Conservation (phyloP, 2,888 invertebrate genomes). For the Dioctria linearis region DNA sequence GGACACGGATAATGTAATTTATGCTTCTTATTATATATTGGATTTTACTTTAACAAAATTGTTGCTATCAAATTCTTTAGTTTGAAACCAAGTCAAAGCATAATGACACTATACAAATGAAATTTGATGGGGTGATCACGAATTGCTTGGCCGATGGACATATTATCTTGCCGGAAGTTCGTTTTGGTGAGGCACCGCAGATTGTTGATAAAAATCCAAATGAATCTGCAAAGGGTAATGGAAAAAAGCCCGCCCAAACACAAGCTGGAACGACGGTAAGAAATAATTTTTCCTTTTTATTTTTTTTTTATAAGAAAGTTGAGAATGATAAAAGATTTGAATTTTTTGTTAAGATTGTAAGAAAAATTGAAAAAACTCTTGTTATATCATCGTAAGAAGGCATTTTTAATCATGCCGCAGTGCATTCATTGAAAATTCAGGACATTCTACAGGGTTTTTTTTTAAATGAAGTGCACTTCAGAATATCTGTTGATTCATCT, state of each 20-base stretch:
- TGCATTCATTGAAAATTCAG: not conserved
- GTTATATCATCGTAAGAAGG: not conserved
- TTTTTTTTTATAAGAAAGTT: no score
- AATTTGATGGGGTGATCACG: conserved; percentile 51
- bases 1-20: conserved; percentile 64
- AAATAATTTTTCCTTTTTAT: no score
- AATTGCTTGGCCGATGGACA: conserved; percentile 59
- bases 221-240: not conserved
- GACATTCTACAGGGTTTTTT: no score
- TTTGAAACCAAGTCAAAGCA: conserved; percentile 43
- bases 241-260: conserved; percentile 47
- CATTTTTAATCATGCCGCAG: not conserved
- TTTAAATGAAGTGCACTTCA: no score
- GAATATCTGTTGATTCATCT: no score
- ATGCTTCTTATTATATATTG: not conserved
- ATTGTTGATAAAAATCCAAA: not conserved
- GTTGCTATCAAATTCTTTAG: not conserved
- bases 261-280: conserved; percentile 37
- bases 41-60: not conserved
- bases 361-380: no score
- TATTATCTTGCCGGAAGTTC: conserved; percentile 60
- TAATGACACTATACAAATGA: conserved; percentile 60
- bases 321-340: no score
- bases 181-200: conserved; percentile 37
- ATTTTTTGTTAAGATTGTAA: not conserved